Evolutionary conservation across 2,113 vertebrate species (phyloP), one percentile per base, ranked within the genome.

Genomic region (Uria aalge): DNA sequence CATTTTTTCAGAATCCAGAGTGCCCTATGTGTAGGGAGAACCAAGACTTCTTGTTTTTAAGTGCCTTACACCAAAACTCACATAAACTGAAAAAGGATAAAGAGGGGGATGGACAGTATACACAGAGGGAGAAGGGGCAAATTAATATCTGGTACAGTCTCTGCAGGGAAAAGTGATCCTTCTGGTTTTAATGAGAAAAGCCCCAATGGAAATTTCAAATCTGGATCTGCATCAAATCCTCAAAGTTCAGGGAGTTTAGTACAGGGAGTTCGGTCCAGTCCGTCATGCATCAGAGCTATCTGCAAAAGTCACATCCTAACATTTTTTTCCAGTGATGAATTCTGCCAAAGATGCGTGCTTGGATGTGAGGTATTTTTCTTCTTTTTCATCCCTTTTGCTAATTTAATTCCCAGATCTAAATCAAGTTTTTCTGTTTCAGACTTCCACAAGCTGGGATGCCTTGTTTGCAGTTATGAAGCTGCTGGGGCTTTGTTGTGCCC

Each of bases 361-460:
- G 71, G 66, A 82, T 27, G 40, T 4, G 53, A 88, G 57, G 77
- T 38, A 34, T 80, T 88, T 57, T 53, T 67, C 56, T 78, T 87
- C 63, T 74, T 92, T 76, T 90, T 92, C 32, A 40, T 90, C 53
- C 78, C 45, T 85, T 85, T 92, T 48, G 34, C 36, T 95, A 93
- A 94, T 80, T 92, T 79, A 62, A 50, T 95, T 95, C 71, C 85
- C 95, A 94, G 88, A 69, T 45, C 16, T 30, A 85, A 90, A 92
- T 47, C 20, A 43, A 55, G 13, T n/a, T 48, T 77, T 88, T 86
- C 91, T 41, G 3, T 19, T 45, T 59, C 15, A 0, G 68, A 7
- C 56, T 83, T 38, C 53, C 53, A 34, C 1, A 5, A 64, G 40
- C 75, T 30, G 48, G 73, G 74, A 7, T 32, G 78, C 34, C 9